Evolutionary conservation across 2,888 invertebrate genomes (phyloP), one percentile per base, ranked within the genome.

Genomic region (Ecdyonurus torrentis): DNA sequence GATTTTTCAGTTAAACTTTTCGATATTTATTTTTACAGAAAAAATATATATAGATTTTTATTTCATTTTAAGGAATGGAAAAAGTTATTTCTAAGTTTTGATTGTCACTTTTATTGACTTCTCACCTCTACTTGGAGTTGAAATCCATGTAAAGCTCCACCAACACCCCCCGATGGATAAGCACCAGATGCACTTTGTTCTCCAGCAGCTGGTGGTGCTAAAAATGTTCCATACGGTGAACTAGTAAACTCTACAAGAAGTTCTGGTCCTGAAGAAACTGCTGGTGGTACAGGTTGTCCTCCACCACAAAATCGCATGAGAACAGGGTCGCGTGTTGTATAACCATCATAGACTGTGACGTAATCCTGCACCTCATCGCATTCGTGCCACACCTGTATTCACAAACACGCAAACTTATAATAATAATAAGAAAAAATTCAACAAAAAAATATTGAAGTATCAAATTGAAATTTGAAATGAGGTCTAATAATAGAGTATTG

Each of bases 261-360:
- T 75, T 92, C 91, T 65, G 90, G 89, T 0, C 91, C 90, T 72
- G 91, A 91, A 67, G 91, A 91, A 68, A 89, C 84, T 37, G 91
- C 86, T 71, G 88, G 86, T 15, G 92, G 91, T 63, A 92, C 87
- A 2, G 89, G 82, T 70, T 91, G 89, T 52, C 91, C 91, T 59
- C 91, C 91, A 7, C 91, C 91, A 71, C 93, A 93, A 76, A 93
- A 93, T 77, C 90, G 89, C 69, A 92, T 77, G 70, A 93, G 84
- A 67, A 91, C 85, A 22, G 92, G 90, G 75, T 91, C 91, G 70
- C 90, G 80, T 53, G 90, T 91, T 68, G 91, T 91, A 72, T 91
- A 90, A 52, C 91, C 91, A 71, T 91, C 91, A 75, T 91, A 91
- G 62, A 91, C 85, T 37, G 89, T 90, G 68, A 91, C 89, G 77